A percentile compares a stretch with the other conserved stretches of the same genome.
Conservation (phyloP, 2,797 vertebrate species). For the Chanos chanos region DNA sequence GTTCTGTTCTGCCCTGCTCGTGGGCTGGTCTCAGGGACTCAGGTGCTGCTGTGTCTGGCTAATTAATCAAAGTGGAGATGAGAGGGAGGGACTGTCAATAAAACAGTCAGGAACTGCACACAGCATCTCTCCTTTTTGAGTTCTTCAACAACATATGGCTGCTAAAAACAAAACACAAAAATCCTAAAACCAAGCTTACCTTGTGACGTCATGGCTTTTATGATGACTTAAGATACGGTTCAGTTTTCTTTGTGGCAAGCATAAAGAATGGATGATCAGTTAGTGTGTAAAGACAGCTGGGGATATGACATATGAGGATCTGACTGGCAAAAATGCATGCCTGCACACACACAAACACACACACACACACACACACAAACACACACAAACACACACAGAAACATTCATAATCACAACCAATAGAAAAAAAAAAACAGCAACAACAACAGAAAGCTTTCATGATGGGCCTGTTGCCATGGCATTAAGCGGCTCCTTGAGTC, state of each 20-base stretch:
- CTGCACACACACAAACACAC: no score
- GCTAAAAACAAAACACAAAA: no score
- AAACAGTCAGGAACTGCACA: constrained; percentile 31
- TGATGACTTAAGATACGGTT: no score
- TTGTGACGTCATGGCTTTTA: no score
- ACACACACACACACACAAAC: neutral
- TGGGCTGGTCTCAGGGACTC: constrained; percentile 21
- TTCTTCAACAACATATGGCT: neutral
- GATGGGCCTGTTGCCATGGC: constrained; percentile 59
- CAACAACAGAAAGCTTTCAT: constrained; percentile 33
- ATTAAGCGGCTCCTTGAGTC: constrained; percentile 57
- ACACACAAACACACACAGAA: neutral
- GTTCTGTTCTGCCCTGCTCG: no score
- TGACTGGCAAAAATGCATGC: no score
- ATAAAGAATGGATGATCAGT: no score
- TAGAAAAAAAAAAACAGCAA: constrained; percentile 33
- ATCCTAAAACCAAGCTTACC: no score
- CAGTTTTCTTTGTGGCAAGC: no score
- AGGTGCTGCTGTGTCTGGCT: constrained; percentile 19
- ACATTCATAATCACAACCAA: constrained; percentile 31
- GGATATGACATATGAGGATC: no score
- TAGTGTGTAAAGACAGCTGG: no score
- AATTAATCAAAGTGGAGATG: constrained; percentile 26
- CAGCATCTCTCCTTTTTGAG: constrained; percentile 5
- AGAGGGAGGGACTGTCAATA: constrained; percentile 32